Evolutionary conservation across 2,797 vertebrate species (phyloP).

Genomic region (Thaleichthys pacificus): DNA sequence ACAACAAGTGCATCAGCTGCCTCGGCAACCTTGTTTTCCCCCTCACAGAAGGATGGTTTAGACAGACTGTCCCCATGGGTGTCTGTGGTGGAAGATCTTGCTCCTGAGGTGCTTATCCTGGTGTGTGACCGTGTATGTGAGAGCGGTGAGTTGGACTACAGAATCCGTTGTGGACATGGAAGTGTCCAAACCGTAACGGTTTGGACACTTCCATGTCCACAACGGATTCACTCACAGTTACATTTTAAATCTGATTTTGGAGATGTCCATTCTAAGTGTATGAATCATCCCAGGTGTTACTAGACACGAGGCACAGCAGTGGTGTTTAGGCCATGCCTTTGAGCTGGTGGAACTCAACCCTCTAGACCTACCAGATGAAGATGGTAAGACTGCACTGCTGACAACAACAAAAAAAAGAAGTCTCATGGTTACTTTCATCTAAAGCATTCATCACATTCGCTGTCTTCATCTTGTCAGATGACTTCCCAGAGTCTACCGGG

Average conservation of each 20-base stretch:
- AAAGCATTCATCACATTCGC: neutral
- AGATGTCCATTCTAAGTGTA: neutral
- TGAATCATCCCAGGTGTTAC: slow-evolving; percentile 78
- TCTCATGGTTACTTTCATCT: too few relatives aligned
- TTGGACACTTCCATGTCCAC: neutral
- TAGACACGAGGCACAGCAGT: slow-evolving; percentile 92
- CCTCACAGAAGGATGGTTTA: slow-evolving; percentile 84
- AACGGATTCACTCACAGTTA: too few relatives aligned
- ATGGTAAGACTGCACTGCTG: slow-evolving; percentile 75
- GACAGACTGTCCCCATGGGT: slow-evolving; percentile 87
- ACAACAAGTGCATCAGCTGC: neutral
- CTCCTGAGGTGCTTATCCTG: slow-evolving; percentile 94
- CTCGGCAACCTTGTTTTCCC: neutral
- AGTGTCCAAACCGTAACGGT: too few relatives aligned
- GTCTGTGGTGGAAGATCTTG: slow-evolving; percentile 85
- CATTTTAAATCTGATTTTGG: neutral
- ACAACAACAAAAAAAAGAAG: too few relatives aligned
- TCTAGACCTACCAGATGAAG: slow-evolving; percentile 92
- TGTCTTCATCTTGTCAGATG: slow-evolving; percentile 74
- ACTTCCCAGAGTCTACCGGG: slow-evolving; percentile 97
- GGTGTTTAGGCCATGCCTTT: slow-evolving; percentile 94
- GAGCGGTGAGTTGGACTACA: slow-evolving; percentile 74
- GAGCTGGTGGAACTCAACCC: slow-evolving; percentile 94
- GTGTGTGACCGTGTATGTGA: slow-evolving; percentile 92
- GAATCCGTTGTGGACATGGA: too few relatives aligned